phyloP scores from a whole-genome alignment of 2,888 invertebrate genomes.

The Rhamphomyia laevipes region DNA sequence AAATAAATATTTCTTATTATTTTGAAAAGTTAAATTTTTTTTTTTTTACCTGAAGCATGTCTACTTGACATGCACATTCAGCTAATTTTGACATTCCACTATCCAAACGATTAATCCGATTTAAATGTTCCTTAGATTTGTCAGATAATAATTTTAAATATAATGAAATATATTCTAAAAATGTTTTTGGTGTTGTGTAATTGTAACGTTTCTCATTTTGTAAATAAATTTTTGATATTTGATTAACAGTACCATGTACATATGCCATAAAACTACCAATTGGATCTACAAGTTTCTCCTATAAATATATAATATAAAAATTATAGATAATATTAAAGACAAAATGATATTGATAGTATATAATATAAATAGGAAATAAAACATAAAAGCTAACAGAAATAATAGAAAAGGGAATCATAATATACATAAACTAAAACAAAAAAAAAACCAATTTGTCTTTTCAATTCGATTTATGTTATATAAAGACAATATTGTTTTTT shows the following conservation, averaged over 20 bases:
- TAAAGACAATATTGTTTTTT: conserved; percentile 1
- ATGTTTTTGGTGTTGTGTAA: conserved; percentile 97
- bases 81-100: conserved; percentile 82
- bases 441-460: conserved; percentile 1
- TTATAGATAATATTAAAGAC: background rate
- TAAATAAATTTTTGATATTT: conserved; percentile 70
- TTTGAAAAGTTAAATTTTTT: too few relatives aligned
- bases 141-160: conserved; percentile 62
- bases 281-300: conserved; percentile 48
- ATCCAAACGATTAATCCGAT: conserved; percentile 70
- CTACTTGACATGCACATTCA: conserved; percentile 76
- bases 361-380: conserved; percentile 3
- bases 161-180: conserved; percentile 84
- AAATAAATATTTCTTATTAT: too few relatives aligned
- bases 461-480: conserved; percentile 11
- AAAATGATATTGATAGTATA: background rate
- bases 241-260: conserved; percentile 81
- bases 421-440: too few relatives aligned
- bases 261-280: conserved; percentile 87
- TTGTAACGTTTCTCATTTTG: conserved; percentile 83
- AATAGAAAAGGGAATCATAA: background rate
- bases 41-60: conserved; percentile 59
- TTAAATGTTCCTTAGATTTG: conserved; percentile 56
- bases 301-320: conserved; percentile 15
- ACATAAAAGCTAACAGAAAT: conserved; percentile 3